Percentiles rank a stretch among this genome's conserved stretches.
phyloP scores from a whole-genome alignment of 2,113 vertebrate species.

The Mobula birostris region DNA sequence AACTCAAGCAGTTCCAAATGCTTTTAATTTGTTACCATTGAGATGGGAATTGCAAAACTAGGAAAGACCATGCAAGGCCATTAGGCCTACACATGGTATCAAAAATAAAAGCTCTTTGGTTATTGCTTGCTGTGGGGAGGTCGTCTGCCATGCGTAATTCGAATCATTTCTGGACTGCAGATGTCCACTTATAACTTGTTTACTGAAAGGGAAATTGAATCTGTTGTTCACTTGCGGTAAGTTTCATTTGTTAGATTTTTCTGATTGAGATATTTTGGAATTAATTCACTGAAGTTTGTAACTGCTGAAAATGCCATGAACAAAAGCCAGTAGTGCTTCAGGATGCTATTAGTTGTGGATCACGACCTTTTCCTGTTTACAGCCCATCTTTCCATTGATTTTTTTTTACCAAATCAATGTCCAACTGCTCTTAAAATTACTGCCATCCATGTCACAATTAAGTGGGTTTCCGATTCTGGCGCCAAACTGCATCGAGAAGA shows the following conservation, averaged over 20 bases:
- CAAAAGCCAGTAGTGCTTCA: background rate
- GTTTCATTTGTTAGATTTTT: background rate
- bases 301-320: background rate
- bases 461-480: constrained; percentile 13
- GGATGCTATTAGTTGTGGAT: background rate
- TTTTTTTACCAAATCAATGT: constrained; percentile 1
- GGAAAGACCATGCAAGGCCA: background rate
- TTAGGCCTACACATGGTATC: background rate
- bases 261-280: background rate
- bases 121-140: background rate
- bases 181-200: background rate
- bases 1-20: too few relatives aligned
- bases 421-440: constrained; percentile 7
- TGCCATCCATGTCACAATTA: background rate
- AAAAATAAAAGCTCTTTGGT: background rate
- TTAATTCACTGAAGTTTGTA: background rate
- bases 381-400: background rate
- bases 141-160: background rate
- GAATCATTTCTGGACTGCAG: background rate
- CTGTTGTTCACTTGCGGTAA: background rate
- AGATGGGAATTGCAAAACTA: background rate
- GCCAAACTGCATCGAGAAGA: background rate
- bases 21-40: background rate
- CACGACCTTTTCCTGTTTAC: background rate
- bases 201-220: background rate